Conservation (phyloP, 2,797 vertebrate genomes). For the Arremon brunneinucha region DNA sequence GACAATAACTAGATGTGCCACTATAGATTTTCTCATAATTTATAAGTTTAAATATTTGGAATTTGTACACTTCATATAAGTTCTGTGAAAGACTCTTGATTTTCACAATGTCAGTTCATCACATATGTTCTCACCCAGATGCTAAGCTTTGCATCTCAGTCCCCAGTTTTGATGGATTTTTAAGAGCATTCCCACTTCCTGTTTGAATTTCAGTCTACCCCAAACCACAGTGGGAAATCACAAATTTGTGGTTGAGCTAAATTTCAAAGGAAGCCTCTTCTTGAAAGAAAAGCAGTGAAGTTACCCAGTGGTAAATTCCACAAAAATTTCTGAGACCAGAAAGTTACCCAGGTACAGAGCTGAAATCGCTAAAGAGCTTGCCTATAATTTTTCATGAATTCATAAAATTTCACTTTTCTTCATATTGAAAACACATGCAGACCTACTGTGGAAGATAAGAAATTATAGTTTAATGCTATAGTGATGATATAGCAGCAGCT, state of each 20-base stretch:
- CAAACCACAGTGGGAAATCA: neutral
- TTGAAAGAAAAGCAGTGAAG: neutral
- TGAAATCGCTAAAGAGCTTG: neutral
- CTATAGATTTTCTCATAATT: neutral
- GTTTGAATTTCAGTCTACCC: neutral
- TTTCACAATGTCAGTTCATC: neutral
- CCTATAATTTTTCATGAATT: neutral
- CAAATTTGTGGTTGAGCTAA: neutral
- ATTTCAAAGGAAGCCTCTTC: neutral
- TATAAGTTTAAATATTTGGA: neutral
- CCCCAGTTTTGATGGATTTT: neutral
- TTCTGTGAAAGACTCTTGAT: neutral
- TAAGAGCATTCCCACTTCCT: neutral
- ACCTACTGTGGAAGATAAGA: neutral
- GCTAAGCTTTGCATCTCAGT: neutral
- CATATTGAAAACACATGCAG: neutral
- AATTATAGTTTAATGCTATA: neutral
- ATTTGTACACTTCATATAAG: neutral
- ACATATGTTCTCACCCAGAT: neutral
- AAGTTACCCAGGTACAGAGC: neutral
- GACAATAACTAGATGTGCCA: neutral
- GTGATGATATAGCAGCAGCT: neutral
- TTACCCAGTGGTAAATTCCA: neutral
- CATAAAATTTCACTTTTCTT: neutral
- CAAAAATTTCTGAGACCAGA: neutral